phyloP scores from a whole-genome alignment of 2,888 invertebrate species.

The Gerris lacustris region DNA sequence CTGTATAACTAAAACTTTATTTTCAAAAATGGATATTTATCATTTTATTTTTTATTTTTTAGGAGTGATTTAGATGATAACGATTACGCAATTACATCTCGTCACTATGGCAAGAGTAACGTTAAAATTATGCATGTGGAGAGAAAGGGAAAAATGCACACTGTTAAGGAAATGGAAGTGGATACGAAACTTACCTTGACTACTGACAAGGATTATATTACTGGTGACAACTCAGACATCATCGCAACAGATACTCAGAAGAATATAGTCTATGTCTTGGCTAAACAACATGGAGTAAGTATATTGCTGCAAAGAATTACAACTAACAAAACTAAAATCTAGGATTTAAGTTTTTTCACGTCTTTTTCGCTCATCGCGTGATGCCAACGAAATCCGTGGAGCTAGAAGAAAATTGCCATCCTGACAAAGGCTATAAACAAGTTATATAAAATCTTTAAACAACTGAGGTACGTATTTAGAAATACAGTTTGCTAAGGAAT shows the following conservation, averaged over 20 bases:
- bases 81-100: constrained; percentile 17
- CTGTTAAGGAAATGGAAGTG: constrained; percentile 62
- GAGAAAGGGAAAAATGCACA: constrained; percentile 53
- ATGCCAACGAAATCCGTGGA: too few species aligned
- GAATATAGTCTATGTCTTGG: constrained; percentile 66
- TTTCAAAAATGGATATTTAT: too few species aligned
- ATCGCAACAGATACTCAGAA: constrained; percentile 74
- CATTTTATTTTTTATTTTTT: too few species aligned
- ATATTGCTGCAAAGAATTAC: not conserved
- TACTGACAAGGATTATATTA: constrained; percentile 56
- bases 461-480: too few species aligned
- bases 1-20: too few species aligned
- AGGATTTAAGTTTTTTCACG: too few species aligned
- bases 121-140: constrained; percentile 61
- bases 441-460: too few species aligned
- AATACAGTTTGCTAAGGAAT: too few species aligned
- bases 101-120: constrained; percentile 55
- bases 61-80: not conserved
- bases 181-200: constrained; percentile 56
- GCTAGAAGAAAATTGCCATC: too few species aligned
- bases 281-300: constrained; percentile 59
- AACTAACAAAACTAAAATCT: not conserved
- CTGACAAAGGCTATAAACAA: too few species aligned
- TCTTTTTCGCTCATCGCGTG: too few species aligned
- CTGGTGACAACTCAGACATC: constrained; percentile 65